phyloP scores from a whole-genome alignment of 37 sponge, comb jelly and placozoan species.

The Halisarca cf. caerulea region DNA sequence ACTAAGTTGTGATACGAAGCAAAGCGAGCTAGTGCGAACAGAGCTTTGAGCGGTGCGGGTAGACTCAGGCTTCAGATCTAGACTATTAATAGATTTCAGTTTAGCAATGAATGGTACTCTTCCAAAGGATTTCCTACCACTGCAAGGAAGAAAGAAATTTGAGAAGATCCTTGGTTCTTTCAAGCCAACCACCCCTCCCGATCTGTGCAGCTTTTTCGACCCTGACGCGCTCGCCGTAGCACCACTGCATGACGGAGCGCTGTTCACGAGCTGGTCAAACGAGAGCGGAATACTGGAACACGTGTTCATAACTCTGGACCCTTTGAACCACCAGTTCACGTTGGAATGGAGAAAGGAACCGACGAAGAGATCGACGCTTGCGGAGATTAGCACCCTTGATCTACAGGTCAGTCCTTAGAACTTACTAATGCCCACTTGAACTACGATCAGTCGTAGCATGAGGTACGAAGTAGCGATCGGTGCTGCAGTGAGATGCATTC shows the following conservation, averaged over 20 bases:
- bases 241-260: constrained; percentile 17
- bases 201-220: neutral
- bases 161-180: constrained; percentile 12
- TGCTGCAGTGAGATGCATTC: no score
- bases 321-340: neutral
- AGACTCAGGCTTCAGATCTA: no score
- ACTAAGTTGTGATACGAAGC: no score
- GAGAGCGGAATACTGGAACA: neutral
- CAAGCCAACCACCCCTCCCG: neutral
- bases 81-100: no score
- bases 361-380: neutral
- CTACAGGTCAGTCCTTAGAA: constrained; percentile 2
- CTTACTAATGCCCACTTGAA: no score
- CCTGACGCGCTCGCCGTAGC: neutral
- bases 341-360: neutral
- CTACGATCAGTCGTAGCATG: no score
- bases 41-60: no score
- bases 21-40: no score
- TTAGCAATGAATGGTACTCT: neutral
- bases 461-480: no score
- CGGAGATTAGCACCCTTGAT: neutral
- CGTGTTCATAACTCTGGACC: constrained; percentile 17
- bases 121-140: neutral
- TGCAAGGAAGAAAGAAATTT: constrained; percentile 5
- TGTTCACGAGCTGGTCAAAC: neutral